phyloP scores from a whole-genome alignment of 2,113 vertebrate genomes.

The Ceratotherium simum region DNA sequence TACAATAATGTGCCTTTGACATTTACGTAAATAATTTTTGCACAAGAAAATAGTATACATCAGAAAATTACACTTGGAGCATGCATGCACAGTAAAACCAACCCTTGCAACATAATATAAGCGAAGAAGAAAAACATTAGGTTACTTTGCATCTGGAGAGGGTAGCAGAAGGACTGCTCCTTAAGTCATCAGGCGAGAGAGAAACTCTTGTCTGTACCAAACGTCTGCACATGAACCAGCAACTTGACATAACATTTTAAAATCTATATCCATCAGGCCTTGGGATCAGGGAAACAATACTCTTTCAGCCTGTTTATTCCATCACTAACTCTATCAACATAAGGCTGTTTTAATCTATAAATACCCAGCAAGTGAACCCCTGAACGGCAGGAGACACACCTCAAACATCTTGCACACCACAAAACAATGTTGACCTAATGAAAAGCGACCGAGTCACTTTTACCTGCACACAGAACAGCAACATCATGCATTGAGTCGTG shows the following conservation, averaged over 20 bases:
- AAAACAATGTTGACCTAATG: neutral
- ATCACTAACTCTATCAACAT: neutral
- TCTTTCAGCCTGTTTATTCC: neutral
- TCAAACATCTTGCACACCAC: neutral
- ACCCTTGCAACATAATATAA: neutral
- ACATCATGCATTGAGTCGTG: too few relatives aligned
- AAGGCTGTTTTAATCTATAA: neutral
- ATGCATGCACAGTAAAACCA: neutral
- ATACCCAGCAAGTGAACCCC: neutral
- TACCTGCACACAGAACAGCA: neutral
- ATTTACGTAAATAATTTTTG: neutral
- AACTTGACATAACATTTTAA: neutral
- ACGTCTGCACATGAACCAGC: neutral
- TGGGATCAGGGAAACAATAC: neutral
- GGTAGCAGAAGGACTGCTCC: neutral
- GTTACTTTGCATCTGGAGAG: neutral
- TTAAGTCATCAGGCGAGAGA: neutral
- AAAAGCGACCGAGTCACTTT: neutral
- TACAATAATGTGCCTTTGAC: neutral
- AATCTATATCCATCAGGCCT: neutral
- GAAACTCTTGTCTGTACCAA: neutral
- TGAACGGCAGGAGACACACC: neutral
- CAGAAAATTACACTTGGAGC: neutral
- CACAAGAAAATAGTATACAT: neutral
- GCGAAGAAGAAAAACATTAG: neutral